Evolutionary conservation across 2,113 vertebrate genomes (phyloP), one percentile per base, ranked within the genome.

Genomic region (Aspiorhynchus laticeps): DNA sequence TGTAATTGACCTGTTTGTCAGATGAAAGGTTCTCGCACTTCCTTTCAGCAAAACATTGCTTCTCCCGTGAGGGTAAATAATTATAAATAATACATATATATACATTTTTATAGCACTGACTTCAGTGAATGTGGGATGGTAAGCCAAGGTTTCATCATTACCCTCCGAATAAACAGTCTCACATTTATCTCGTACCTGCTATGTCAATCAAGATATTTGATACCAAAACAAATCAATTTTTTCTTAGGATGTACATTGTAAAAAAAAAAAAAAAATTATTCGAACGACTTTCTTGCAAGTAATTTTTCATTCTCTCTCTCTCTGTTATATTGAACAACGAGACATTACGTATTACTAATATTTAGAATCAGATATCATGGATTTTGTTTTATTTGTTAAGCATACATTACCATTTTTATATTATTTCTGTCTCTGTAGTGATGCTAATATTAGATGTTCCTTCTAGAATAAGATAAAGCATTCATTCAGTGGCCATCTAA

Each of bases 1-100:
- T 78, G 63, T 51, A 26, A 38, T 82, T 46, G 63, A 88, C 85
- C 88, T 86, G 85, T 56, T 53, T 56, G 53, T 53, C 51, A 74
- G 17, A 65, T 36, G 26, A 19, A 43, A 7, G 28, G 17, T 46
- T 53, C 9, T 24, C 7, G 8, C 38, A 41, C 26, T 31, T 11
- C 14, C 80, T 7, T 86, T 85, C 33, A 80, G 41, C 7, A 7
- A 33, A 48, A 65, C 9, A 28, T 46, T 48, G 10, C 28, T 11
- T 79, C 8, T 79, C 28, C 1, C 9, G 19, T 38, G 69, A 24
- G 67, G 31, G 67, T 36, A 10, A 53, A 9, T 33, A 10, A 21
- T 53, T 10, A 61, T 61, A 61, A n/a, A 59, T 24, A 9, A 59
- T 7, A 21, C 3, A n/a, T 10, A n/a, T 24, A 10, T 21, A 24